phyloP scores from a whole-genome alignment of 1,140 invertebrate genomes.

The Drosophila nebulosa region DNA sequence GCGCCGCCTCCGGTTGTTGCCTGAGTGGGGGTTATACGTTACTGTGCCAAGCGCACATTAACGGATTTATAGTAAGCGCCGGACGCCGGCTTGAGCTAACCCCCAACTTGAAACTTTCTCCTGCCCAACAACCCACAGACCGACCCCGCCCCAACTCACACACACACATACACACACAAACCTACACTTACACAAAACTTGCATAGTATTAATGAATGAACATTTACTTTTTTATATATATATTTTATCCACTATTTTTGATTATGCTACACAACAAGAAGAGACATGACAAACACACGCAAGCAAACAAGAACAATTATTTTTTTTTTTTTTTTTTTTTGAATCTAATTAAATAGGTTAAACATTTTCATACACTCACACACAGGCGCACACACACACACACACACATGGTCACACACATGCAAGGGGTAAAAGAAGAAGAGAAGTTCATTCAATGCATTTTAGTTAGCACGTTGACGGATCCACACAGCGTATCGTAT shows the following conservation, averaged over 20 bases:
- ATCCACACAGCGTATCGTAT: background rate
- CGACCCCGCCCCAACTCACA: background rate
- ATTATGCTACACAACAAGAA: background rate
- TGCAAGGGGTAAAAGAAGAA: background rate
- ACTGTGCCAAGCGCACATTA: conserved; percentile 75
- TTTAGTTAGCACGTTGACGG: background rate
- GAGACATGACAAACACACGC: conserved; percentile 5
- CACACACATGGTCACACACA: background rate
- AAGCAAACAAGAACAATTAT: conserved; percentile 4
- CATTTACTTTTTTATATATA: background rate
- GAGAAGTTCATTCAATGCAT: background rate
- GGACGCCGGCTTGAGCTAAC: conserved; percentile 42
- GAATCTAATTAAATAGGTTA: background rate
- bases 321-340: conserved; percentile 34
- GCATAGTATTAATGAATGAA: conserved; percentile 62
- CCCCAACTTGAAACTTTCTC: background rate
- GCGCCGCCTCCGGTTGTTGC: conserved; percentile 76
- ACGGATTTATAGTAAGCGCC: conserved; percentile 75
- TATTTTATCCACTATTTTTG: background rate
- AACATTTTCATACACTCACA: background rate
- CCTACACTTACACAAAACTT: conserved; percentile 23
- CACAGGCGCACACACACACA: background rate
- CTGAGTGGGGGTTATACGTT: conserved; percentile 81
- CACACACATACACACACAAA: conserved; percentile 4
- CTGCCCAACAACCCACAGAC: no score